These are phyloP conservation scores for Clusia tigrina DNA, from an alignment of 2,888 invertebrate genomes.

Conservation along the genomic window DNA sequence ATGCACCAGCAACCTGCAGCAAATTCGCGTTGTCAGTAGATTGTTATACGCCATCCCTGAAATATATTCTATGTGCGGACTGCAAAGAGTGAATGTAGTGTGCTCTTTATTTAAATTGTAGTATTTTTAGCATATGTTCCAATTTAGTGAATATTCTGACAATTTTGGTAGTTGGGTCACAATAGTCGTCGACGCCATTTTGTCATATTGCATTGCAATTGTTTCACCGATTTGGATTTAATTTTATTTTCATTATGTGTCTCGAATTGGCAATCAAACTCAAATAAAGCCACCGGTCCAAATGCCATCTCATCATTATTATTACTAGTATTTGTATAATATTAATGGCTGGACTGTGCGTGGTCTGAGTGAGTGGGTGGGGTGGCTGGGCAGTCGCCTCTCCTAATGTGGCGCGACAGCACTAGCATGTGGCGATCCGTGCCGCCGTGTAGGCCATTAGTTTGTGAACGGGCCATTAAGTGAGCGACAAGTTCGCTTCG, in stretches of 20 bases:
- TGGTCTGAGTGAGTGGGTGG: neutral
- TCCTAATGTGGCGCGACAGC: neutral
- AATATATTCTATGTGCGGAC: no score
- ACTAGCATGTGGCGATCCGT: neutral
- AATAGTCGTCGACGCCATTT: neutral
- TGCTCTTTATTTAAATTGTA: no score
- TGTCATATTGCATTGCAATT: neutral
- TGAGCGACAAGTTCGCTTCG: constrained; percentile 42
- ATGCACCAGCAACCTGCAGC: no score
- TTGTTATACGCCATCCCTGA: no score
- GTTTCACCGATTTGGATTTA: neutral
- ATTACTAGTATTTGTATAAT: neutral
- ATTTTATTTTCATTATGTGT: neutral
- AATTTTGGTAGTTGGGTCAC: no score
- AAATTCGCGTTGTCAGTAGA: no score
- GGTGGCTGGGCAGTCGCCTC: neutral
- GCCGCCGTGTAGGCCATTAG: constrained; percentile 21
- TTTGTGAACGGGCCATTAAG: constrained; percentile 37
- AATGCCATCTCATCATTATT: constrained; percentile 8
- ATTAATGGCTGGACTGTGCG: neutral
- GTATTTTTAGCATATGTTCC: no score
- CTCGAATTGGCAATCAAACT: neutral
- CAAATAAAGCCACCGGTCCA: neutral
- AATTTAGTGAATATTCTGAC: no score
- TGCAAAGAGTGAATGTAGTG: no score